Conservation (phyloP, 2,888 invertebrate species). For the Drosophila diplacantha region DNA sequence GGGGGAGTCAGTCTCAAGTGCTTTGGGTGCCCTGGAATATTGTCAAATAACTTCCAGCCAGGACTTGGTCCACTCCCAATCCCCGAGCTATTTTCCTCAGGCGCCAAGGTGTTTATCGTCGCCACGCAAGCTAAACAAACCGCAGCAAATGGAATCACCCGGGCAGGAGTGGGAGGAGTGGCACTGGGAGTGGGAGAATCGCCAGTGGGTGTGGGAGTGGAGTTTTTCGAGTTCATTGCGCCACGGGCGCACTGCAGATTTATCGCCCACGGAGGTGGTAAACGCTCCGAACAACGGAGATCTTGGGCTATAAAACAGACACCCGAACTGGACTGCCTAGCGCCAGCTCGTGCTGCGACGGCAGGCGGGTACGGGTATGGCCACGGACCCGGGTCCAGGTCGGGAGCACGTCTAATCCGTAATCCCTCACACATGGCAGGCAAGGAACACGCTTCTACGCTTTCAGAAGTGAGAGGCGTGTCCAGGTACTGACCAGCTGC, state of each 20-base stretch:
- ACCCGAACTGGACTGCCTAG: conserved; percentile 57
- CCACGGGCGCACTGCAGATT: conserved; percentile 72
- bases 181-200: conserved; percentile 10
- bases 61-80: conserved; percentile 9
- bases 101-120: conserved; percentile 70
- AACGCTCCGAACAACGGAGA: conserved; percentile 41
- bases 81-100: conserved; percentile 29
- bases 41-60: conserved; percentile 28
- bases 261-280: conserved; percentile 75
- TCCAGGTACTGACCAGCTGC: conserved; percentile 4
- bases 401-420: conserved; percentile 25
- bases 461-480: not conserved
- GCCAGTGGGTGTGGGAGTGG: conserved; percentile 16
- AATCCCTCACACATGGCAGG: conserved; percentile 48
- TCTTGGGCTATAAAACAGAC: conserved; percentile 62
- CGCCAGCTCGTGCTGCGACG: conserved; percentile 65
- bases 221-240: conserved; percentile 59
- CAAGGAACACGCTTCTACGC: not conserved
- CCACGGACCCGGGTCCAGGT: conserved; percentile 4
- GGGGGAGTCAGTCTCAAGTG: conserved; percentile 24
- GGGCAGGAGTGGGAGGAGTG: conserved; percentile 10
- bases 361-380: conserved; percentile 5
- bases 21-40: not conserved
- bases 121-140: conserved; percentile 64
- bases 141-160: conserved; percentile 26